A percentile compares a stretch with the other conserved stretches of the same genome.
These are phyloP conservation scores for Pilophorus perplexus DNA, from an alignment of 2,888 invertebrate genomes.

Conservation along the genomic window DNA sequence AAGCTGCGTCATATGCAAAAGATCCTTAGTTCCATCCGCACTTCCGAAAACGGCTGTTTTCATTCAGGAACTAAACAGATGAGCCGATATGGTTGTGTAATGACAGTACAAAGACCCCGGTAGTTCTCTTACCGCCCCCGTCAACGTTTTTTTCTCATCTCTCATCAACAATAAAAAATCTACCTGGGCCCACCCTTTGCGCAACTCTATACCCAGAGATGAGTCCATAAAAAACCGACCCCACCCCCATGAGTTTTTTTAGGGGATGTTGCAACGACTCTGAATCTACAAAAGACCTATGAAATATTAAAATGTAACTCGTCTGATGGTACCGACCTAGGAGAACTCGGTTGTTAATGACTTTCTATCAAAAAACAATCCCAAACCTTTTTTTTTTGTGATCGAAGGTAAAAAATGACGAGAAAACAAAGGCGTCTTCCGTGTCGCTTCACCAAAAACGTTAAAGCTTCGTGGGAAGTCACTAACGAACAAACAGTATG, in stretches of 20 bases:
- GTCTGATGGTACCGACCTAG: neutral
- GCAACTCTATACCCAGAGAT: slow-evolving; percentile 29
- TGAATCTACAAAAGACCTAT: slow-evolving; percentile 30
- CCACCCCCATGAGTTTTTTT: slow-evolving; percentile 13
- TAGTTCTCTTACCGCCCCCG: slow-evolving; percentile 26
- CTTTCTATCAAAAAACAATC: slow-evolving; percentile 20
- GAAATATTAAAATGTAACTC: slow-evolving; percentile 35
- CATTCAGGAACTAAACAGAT: slow-evolving; percentile 38
- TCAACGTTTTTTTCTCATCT: neutral
- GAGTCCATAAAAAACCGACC: slow-evolving; percentile 9
- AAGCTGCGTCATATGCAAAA: slow-evolving; percentile 33
- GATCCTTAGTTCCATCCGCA: neutral
- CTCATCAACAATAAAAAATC: slow-evolving; percentile 30
- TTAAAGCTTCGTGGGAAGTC: no score
- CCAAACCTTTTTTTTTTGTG: slow-evolving; percentile 1
- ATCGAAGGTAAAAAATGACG: neutral
- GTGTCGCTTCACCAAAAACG: no score
- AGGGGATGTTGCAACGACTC: slow-evolving; percentile 8
- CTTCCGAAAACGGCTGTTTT: slow-evolving; percentile 30
- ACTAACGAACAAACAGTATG: no score
- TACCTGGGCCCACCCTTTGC: slow-evolving; percentile 20
- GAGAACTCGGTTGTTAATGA: slow-evolving; percentile 22
- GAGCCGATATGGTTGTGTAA: slow-evolving; percentile 40
- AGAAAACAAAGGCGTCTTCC: slow-evolving; percentile 22
- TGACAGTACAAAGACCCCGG: slow-evolving; percentile 39